These are phyloP conservation scores for Sturmia bella DNA, from an alignment of 2,888 invertebrate species.

Conservation along the genomic window DNA sequence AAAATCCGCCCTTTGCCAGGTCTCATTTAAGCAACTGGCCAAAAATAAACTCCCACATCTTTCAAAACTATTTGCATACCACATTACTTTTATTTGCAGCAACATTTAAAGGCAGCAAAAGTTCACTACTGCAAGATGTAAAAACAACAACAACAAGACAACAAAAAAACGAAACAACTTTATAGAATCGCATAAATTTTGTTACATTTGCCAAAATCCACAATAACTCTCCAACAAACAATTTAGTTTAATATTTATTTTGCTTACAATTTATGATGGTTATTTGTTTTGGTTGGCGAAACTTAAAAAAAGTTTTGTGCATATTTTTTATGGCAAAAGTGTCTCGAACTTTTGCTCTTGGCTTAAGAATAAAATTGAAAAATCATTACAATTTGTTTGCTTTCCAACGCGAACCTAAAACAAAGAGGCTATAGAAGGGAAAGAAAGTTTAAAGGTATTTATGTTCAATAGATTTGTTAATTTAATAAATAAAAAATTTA, in stretches of 20 bases:
- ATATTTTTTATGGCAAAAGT: slow-evolving; percentile 17
- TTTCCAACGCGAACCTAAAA: background rate
- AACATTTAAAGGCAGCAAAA: background rate
- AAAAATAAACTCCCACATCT: slow-evolving; percentile 24
- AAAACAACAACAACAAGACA: background rate
- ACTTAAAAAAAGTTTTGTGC: slow-evolving; percentile 40
- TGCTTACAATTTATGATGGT: slow-evolving; percentile 48
- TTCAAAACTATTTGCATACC: slow-evolving; percentile 55
- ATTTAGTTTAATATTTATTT: slow-evolving; percentile 55
- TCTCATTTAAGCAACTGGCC: slow-evolving; percentile 1
- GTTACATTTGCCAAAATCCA: slow-evolving; percentile 57
- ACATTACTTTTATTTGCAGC: slow-evolving; percentile 35
- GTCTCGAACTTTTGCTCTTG: slow-evolving; percentile 7
- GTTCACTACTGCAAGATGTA: background rate
- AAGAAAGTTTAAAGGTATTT: no score
- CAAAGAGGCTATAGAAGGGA: no score
- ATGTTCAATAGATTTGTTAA: no score
- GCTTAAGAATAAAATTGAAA: slow-evolving; percentile 42
- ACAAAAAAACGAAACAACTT: background rate
- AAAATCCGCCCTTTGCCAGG: background rate
- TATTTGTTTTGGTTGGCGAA: slow-evolving; percentile 52
- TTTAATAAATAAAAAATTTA: no score
- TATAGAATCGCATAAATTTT: slow-evolving; percentile 26
- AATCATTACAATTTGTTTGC: slow-evolving; percentile 43
- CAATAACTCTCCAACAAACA: slow-evolving; percentile 59